These are phyloP conservation scores for Phrynocephalus versicolor DNA, from an alignment of 2,113 vertebrate genomes.

Conservation along the genomic window DNA sequence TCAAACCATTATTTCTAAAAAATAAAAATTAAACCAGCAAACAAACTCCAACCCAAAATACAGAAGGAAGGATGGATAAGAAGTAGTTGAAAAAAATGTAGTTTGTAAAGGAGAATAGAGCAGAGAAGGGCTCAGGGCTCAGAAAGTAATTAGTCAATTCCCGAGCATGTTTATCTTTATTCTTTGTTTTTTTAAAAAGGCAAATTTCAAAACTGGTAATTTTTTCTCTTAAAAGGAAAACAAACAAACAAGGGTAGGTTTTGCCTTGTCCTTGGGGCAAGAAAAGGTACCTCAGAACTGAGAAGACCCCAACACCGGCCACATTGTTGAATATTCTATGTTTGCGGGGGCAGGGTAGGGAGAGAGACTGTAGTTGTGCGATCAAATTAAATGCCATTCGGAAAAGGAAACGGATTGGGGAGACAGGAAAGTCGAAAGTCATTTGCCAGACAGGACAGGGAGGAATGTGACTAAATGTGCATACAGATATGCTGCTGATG, in stretches of 20 bases:
- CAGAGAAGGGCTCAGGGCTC: conserved; percentile 43
- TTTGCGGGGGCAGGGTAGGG: too few species aligned
- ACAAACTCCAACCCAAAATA: too few species aligned
- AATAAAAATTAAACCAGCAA: too few species aligned
- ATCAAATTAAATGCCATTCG: conserved; percentile 76
- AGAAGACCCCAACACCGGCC: conserved; percentile 59
- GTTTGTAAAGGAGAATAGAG: conserved; percentile 54
- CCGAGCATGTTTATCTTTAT: conserved; percentile 39
- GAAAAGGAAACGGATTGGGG: conserved; percentile 72
- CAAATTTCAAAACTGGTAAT: conserved; percentile 54
- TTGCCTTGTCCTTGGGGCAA: conserved; percentile 59
- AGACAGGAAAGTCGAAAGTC: conserved; percentile 62
- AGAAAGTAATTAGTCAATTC: neutral
- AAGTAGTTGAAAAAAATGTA: conserved; percentile 45
- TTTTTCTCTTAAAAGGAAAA: conserved; percentile 22
- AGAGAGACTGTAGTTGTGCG: conserved; percentile 78
- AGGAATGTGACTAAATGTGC: conserved; percentile 79
- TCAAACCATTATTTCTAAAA: neutral
- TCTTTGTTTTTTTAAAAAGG: conserved; percentile 44
- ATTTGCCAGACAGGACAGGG: conserved; percentile 76
- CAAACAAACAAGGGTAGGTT: too few species aligned
- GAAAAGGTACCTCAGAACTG: conserved; percentile 61
- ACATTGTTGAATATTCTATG: conserved; percentile 65
- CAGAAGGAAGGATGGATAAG: conserved; percentile 47
- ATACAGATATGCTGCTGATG: conserved; percentile 78